Evolutionary conservation across 35 echinoderm and acorn worm genomes (phyloP), one percentile per base, ranked within the genome.

Genomic region (Ophiothrix spiculata): DNA sequence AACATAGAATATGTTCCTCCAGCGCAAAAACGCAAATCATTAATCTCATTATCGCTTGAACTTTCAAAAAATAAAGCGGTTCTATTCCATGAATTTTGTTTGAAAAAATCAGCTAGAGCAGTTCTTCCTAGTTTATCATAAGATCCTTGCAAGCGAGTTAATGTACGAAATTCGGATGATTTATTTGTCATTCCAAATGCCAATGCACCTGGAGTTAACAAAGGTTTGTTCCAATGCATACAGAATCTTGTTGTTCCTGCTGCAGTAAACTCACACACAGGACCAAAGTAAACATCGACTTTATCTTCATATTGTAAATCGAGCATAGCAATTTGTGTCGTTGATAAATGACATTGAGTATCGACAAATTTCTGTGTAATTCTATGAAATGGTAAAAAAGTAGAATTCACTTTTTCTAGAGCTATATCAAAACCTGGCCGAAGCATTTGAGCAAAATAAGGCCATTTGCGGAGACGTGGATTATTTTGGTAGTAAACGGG

Each of bases 381-480:
- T 32, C 89, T 86, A 17, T 19, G 31, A 39, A 42, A 38, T 34
- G 79, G 79, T 31, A 84, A 60, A 29, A 89, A 64, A 34, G 25
- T 46, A 15, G 10, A 19, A 15, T 29, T 40, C 0, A 85, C 82
- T n/a, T 39, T 77, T 64, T 85, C 64, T 8, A 89, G 74, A 1
- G 91, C 91, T 33, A 93, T 93, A 75, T 93, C 91, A 29, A 93
- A 33, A 12, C 81, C 91, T 80, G 91, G 91, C 16, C 37, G 36
- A 11, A 84, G 33, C 91, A 93, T 93, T 56, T 93, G 81, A 36
- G 74, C 38, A 77, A 84, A 85, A 77, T 80, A 93, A 75, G 91
- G 91, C 13, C 89, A 93, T 39, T 56, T 86, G 12, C 56, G 40
- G 45, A 34, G 78, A 32, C 28, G 28, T 78, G 38, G 32, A 78